These are phyloP conservation scores for Pherbina coryleti DNA, from an alignment of 2,888 invertebrate genomes.

Conservation along the genomic window DNA sequence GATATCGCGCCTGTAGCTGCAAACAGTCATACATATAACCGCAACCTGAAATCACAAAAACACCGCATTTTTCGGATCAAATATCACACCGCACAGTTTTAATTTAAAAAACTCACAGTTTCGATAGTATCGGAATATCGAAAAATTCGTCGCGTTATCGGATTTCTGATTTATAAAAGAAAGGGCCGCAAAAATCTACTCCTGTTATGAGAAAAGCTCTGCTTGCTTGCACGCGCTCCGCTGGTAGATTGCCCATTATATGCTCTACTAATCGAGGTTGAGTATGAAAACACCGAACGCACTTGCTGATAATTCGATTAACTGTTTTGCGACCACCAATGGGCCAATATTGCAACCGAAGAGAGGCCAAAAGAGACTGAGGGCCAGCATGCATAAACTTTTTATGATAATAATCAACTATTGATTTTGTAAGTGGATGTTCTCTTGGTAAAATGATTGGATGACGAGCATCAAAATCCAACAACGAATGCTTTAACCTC, in stretches of 20 bases:
- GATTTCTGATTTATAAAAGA: neutral
- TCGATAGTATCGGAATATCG: too few species aligned
- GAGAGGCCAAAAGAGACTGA: conserved; percentile 30
- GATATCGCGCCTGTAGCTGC: too few species aligned
- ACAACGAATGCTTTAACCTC: conserved; percentile 16
- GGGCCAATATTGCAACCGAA: conserved; percentile 42
- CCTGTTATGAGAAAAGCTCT: too few species aligned
- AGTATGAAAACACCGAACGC: conserved; percentile 27
- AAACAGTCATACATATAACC: too few species aligned
- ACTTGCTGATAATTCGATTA: conserved; percentile 9
- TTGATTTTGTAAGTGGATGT: neutral
- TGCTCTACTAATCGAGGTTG: conserved; percentile 21
- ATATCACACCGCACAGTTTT: too few species aligned
- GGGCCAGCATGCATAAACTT: conserved; percentile 34
- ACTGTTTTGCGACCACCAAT: conserved; percentile 30
- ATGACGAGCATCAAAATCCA: conserved; percentile 31
- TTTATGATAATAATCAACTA: neutral
- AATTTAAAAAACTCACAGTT: too few species aligned
- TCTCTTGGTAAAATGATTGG: conserved; percentile 27
- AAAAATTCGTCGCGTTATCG: too few species aligned
- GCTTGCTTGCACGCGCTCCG: too few species aligned
- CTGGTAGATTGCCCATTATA: conserved; percentile 38
- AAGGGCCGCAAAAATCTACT: too few species aligned
- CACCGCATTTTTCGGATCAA: too few species aligned
- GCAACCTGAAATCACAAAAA: too few species aligned